Percentiles rank a stretch among this genome's conserved stretches.
These are phyloP conservation scores for Crypturellus undulatus DNA, from an alignment of 2,113 vertebrate genomes.

Conservation along the genomic window DNA sequence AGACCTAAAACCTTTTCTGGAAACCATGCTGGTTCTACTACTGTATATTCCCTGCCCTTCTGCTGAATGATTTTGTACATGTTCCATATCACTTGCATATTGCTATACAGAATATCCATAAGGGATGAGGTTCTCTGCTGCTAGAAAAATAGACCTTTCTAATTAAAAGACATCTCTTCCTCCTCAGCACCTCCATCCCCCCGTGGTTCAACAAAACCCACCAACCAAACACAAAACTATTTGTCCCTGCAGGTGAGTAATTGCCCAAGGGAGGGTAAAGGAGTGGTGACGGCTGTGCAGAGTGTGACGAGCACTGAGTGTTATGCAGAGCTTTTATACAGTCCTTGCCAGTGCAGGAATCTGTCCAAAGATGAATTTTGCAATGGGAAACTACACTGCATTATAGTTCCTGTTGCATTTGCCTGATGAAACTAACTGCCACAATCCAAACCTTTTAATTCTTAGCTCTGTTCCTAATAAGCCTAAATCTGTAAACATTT, in stretches of 20 bases:
- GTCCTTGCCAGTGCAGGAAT: neutral
- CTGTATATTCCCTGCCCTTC: neutral
- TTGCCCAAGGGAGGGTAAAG: neutral
- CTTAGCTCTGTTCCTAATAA: neutral
- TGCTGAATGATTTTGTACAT: neutral
- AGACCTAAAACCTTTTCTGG: neutral
- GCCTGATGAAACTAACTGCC: neutral
- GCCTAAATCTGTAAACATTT: neutral
- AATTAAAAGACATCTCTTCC: neutral
- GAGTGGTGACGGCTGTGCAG: neutral
- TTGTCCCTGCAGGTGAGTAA: neutral
- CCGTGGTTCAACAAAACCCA: no score
- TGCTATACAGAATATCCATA: neutral
- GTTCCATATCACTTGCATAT: neutral
- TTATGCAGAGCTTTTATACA: neutral
- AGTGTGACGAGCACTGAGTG: neutral
- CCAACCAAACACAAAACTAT: fast-evolving
- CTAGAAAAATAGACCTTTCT: neutral
- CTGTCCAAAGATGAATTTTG: neutral
- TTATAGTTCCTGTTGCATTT: neutral
- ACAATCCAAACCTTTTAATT: neutral
- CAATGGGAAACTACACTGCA: neutral
- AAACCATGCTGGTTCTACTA: neutral
- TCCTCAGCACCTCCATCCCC: neutral
- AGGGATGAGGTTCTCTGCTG: neutral